Evolutionary conservation across 2,888 invertebrate genomes (phyloP).

Genomic region (Conus canariensis): DNA sequence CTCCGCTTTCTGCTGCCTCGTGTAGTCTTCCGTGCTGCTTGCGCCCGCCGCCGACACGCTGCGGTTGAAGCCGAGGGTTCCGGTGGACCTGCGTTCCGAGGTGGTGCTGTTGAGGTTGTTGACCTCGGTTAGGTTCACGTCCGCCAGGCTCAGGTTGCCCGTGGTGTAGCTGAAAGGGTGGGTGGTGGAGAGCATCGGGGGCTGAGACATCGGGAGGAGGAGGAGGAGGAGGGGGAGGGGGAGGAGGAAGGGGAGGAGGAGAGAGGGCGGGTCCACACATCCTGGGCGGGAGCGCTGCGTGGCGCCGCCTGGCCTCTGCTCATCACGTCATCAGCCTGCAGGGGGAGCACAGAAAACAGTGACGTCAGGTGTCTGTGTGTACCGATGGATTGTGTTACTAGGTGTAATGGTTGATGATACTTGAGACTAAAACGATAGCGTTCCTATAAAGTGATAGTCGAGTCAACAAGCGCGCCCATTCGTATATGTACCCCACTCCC

Average conservation of each 20-base stretch:
- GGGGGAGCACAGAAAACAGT: background rate
- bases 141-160: constrained; percentile 23
- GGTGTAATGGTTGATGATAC: too few species aligned
- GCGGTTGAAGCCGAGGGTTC: background rate
- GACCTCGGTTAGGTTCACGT: background rate
- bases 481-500: too few species aligned
- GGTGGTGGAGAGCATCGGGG: constrained; percentile 21
- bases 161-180: constrained; percentile 22
- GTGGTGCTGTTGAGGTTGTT: background rate
- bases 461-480: too few species aligned
- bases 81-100: constrained; percentile 23
- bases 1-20: constrained; percentile 38
- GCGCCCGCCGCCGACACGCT: constrained; percentile 24
- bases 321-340: constrained; percentile 68
- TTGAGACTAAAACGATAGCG: too few species aligned
- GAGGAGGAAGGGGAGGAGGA: constrained; percentile 24
- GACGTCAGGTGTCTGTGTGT: background rate
- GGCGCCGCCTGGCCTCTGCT: constrained; percentile 55
- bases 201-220: constrained; percentile 32
- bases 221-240: constrained; percentile 31
- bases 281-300: constrained; percentile 44
- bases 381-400: background rate
- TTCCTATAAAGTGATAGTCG: too few species aligned
- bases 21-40: constrained; percentile 42
- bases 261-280: constrained; percentile 43